Evolutionary conservation across 1,140 invertebrate species (phyloP).

Genomic region (Sesamia nonagrioides): DNA sequence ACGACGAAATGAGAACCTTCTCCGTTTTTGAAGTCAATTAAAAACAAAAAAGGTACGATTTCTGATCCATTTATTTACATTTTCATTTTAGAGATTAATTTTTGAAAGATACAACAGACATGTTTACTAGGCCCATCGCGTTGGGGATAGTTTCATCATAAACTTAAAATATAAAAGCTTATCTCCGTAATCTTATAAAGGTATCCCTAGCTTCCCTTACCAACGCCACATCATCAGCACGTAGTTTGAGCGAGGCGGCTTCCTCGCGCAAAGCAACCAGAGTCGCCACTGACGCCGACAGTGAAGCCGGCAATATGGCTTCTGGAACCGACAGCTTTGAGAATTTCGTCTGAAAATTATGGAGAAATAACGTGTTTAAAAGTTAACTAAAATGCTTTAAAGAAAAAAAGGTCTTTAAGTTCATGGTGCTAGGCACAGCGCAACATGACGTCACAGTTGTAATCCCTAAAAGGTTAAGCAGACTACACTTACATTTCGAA

Average conservation of each 20-base stretch:
- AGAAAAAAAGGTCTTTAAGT: neutral
- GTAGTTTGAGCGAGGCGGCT: conserved; percentile 61
- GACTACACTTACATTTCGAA: no score
- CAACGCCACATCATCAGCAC: conserved; percentile 75
- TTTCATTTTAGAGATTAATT: no score
- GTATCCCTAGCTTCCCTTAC: conserved; percentile 70
- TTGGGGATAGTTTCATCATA: no score
- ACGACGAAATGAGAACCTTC: no score
- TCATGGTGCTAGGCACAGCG: no score
- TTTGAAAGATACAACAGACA: no score
- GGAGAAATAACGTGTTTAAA: neutral
- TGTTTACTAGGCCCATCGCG: no score
- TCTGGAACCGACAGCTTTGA: conserved; percentile 72
- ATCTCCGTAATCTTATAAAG: conserved; percentile 67
- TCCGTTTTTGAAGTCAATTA: no score
- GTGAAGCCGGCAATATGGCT: conserved; percentile 67
- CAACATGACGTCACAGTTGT: no score
- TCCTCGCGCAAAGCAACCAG: conserved; percentile 66
- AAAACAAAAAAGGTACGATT: no score
- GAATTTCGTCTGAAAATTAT: conserved; percentile 68
- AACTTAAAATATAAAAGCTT: conserved; percentile 12
- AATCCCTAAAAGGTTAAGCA: no score
- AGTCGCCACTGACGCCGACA: conserved; percentile 62
- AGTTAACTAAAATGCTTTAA: neutral
- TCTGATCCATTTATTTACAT: no score